Evolutionary conservation across 2,888 invertebrate species (phyloP), one percentile per base, ranked within the genome.

Genomic region (Eupithecia subumbrata): DNA sequence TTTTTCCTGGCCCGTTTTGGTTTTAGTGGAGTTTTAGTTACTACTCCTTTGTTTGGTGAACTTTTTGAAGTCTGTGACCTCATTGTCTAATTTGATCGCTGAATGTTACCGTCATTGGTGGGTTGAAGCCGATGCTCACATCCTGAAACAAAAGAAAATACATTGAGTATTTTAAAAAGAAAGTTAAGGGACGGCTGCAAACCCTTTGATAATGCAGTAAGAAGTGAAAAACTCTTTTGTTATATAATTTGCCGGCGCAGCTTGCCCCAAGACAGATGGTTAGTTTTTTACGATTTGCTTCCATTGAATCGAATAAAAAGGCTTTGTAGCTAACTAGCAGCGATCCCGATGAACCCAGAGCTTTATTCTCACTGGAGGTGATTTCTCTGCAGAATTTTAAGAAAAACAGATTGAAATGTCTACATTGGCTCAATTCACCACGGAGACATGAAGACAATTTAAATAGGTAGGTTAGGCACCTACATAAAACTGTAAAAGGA

Each of bases 41-140:
- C 86, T 81, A 88, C 90, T 84, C 92, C 94, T 89, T 94, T 94
- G 88, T 93, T 95, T 86, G 92, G 89, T 86, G 89, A 88, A 85
- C 91, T 87, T 91, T 94, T 95, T 80, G 93, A 88, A 86, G 91
- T 86, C 85, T 94, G 94, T 86, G 94, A 93, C 92, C 95, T 92
- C 95, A 94, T 94, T 93, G 90, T 94, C 89, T 84, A 87, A 85
- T 87, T 82, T 87, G 87, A 88, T 92, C 88, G 89, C 83, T 88
- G 82, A 88, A 86, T 84, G 81, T 87, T 89, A 86, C 84, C 84
- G 87, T 87, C 93, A 92, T 94, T 88, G 92, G 93, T 87, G 87
- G 83, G 83, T 84, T 82, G 87, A 87, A 81, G 85, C 79, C 83
- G 83, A 77, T 74, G 85, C 85, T 93, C 87, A 93, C 92, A 92